Evolutionary conservation across 2,797 vertebrate genomes (phyloP).

Genomic region (Muraenolepis orangiensis): DNA sequence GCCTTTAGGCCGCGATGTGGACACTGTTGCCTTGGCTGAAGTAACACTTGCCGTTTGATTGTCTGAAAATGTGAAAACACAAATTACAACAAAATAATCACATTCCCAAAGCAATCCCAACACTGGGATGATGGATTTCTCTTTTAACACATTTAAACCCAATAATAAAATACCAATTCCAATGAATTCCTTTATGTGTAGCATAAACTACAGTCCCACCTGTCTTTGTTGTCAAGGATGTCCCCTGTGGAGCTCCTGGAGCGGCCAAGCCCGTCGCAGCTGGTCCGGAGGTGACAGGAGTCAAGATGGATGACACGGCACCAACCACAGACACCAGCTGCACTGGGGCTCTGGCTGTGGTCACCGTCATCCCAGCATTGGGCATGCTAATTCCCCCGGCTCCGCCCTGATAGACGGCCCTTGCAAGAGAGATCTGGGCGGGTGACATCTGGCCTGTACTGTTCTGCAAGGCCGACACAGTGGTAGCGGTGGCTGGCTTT

Average conservation of each 20-base stretch:
- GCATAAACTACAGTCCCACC: conserved; percentile 48
- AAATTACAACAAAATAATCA: not conserved
- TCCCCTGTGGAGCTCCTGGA: conserved; percentile 70
- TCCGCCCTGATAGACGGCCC: conserved; percentile 73
- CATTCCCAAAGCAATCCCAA: not conserved
- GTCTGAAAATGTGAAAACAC: conserved; percentile 68
- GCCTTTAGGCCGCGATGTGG: conserved; percentile 78
- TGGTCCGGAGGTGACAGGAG: conserved; percentile 69
- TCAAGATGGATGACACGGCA: conserved; percentile 69
- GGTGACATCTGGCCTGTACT: conserved; percentile 48
- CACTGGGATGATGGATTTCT: too few relatives aligned
- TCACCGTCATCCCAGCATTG: conserved; percentile 72
- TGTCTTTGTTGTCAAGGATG: conserved; percentile 75
- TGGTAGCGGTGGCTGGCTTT: conserved; percentile 55
- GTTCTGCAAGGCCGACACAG: conserved; percentile 57
- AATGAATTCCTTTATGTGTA: not conserved
- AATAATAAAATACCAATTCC: not conserved
- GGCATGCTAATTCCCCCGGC: conserved; percentile 70
- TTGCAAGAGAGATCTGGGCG: conserved; percentile 65
- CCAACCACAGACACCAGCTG: conserved; percentile 73
- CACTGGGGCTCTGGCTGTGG: conserved; percentile 67
- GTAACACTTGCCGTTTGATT: conserved; percentile 78
- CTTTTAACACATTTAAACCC: too few relatives aligned
- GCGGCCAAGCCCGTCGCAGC: conserved; percentile 76
- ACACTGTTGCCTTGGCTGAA: conserved; percentile 68